These are phyloP conservation scores for Bos taurus DNA, from an alignment of 2,113 vertebrate species.

Conservation along the genomic window ARS-UCD2.0 NC_037329.1:62785001-62785500, in stretches of 20 bases:
- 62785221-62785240: background rate
- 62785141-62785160: background rate
- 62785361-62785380: background rate
- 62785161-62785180: background rate
- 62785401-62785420: background rate
- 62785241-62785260: background rate
- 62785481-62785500: background rate
- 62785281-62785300: background rate
- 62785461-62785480: background rate
- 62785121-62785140: background rate
- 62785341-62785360: background rate
- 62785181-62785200: background rate
- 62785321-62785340: background rate
- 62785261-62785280: background rate
- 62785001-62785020: constrained; percentile 57
- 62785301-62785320: background rate
- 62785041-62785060: background rate
- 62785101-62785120: background rate
- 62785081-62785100: constrained; percentile 15
- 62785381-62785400: background rate
- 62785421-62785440: background rate
- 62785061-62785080: background rate
- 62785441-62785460: background rate
- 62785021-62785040: background rate
- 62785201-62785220: background rate